Evolutionary conservation across 2,888 invertebrate genomes (phyloP).

Genomic region (Unio pictorum): DNA sequence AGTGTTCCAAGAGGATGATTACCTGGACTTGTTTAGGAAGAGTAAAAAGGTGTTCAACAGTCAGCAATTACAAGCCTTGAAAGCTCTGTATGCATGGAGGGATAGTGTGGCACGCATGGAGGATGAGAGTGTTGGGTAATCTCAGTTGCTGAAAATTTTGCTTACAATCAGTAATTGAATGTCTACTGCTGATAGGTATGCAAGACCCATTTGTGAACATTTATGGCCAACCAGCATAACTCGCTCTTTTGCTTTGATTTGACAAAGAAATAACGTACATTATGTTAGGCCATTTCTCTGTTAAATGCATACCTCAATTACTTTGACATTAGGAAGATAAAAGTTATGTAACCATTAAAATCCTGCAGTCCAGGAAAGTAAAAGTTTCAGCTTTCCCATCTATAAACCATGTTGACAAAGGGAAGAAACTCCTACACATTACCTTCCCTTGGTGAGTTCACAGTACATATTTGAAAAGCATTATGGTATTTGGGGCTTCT

Average conservation of each 20-base stretch:
- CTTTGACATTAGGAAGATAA: too few relatives aligned
- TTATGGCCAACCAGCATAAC: background rate
- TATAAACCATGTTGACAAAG: too few relatives aligned
- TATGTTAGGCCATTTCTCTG: background rate
- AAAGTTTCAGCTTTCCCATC: too few relatives aligned
- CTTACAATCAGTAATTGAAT: too few relatives aligned
- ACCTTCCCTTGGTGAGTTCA: too few relatives aligned
- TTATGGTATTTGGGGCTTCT: too few relatives aligned
- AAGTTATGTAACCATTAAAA: too few relatives aligned
- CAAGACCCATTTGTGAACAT: background rate
- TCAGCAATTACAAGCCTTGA: constrained; percentile 87
- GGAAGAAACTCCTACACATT: too few relatives aligned
- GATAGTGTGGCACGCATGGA: constrained; percentile 86
- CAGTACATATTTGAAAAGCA: too few relatives aligned
- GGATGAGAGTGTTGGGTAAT: constrained; percentile 89
- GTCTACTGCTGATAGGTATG: too few relatives aligned
- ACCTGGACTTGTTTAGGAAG: constrained; percentile 83
- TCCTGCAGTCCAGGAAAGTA: too few relatives aligned
- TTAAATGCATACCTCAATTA: background rate
- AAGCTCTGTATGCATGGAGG: constrained; percentile 88
- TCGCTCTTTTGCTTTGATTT: background rate
- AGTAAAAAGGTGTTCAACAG: constrained; percentile 87
- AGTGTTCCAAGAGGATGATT: constrained; percentile 79
- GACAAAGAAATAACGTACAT: too few relatives aligned
- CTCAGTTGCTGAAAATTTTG: background rate